Conservation (phyloP, 2,888 invertebrate species). For the Patella caerulea region DNA sequence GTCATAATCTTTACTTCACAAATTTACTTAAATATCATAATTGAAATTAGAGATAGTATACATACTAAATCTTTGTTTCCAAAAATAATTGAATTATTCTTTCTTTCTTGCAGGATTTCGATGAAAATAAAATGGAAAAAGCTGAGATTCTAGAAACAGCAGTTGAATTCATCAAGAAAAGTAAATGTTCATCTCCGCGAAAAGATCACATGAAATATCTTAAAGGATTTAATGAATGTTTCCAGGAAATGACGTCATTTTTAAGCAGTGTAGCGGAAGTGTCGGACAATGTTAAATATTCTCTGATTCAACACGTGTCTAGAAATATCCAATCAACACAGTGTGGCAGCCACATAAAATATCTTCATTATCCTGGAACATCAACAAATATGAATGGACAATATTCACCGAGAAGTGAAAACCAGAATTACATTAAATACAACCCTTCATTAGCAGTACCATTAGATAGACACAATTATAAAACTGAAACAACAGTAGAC, state of each 20-base stretch:
- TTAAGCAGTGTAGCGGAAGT: not conserved
- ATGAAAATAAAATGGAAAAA: slow-evolving; percentile 9
- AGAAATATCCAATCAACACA: not conserved
- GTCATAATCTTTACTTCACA: no score
- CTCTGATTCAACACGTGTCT: not conserved
- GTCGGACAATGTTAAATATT: not conserved
- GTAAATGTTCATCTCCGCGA: not conserved
- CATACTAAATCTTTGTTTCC: no score
- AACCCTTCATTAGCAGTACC: no score
- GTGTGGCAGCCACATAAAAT: not conserved
- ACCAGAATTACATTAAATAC: no score
- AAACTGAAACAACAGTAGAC: no score
- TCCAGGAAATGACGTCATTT: not conserved
- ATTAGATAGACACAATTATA: no score
- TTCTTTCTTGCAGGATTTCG: not conserved
- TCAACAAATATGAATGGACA: no score
- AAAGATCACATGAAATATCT: not conserved
- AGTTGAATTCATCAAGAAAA: slow-evolving; percentile 2
- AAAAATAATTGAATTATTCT: no score
- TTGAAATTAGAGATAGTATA: no score
- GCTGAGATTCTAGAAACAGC: not conserved
- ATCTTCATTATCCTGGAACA: no score
- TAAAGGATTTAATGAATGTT: not conserved
- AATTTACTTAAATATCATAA: no score
- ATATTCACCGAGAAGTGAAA: no score